Base-by-base conservation (phyloP, 1,140 invertebrate species). In the Drosophila melanica region DNA sequence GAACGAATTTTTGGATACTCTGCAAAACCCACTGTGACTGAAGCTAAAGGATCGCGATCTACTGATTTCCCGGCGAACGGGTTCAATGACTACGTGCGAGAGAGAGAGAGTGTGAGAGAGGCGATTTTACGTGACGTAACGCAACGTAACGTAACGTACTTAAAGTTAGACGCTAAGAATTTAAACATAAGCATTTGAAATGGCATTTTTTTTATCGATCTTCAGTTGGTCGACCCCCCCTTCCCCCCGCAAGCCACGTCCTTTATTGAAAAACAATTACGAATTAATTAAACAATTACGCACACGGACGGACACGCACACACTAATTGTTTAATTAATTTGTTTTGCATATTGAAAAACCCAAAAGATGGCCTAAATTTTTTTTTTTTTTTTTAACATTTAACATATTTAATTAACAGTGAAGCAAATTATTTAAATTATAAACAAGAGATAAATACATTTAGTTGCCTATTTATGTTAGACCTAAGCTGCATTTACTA, bases 251-350 rank as follows among this genome's bases (percentile, higher is more conserved):
- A 23, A 27, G 27, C 27, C 27, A 5, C 9, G 7, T 9, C 33
- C 7, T 35, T 16, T 23, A 23, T 23, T 23, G 20, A 23, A 20
- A 48, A 64, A 67, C 62, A 90, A 75, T 78, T 84, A 90, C 87
- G 87, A 90, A 90, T 90, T 90, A 90, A 90, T 90, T 90, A 90
- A 90, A 90, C 87, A 90, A 90, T 90, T 90, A 86, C 45, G 72
- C 67, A 67, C 71, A 44, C 63, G 66, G 64, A 35, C 50, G 50
- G 64, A 66, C 54, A 48, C 75, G 70, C 69, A 54, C 65, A 51
- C 53, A 86, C 51, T 90, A 90, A 90, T 90, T 90, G 78, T 90
- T 90, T 90, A 90, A 90, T 90, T 90, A 90, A 90, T 90, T 90
- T 90, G 89, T 90, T 90, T 89, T 90, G 81, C 78, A 87, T 82